Evolutionary conservation across 2,113 vertebrate genomes (phyloP).

Genomic region (Tonatia bakeri): DNA sequence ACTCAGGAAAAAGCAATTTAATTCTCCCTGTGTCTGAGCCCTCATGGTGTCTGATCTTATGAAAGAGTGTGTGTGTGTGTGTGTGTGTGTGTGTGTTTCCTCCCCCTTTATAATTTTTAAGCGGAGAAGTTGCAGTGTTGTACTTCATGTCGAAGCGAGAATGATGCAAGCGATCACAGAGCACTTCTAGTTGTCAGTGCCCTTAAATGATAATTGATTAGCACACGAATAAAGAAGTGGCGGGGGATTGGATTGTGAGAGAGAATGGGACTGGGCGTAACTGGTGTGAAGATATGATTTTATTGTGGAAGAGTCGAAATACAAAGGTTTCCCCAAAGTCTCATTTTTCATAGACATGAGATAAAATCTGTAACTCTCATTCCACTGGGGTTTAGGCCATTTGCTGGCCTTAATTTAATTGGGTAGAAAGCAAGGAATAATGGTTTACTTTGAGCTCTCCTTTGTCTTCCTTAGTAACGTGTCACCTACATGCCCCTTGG

Average conservation of each 20-base stretch:
- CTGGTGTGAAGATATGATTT: slow-evolving; percentile 60
- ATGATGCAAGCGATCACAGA: neutral
- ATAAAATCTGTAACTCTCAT: slow-evolving; percentile 53
- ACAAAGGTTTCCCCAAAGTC: slow-evolving; percentile 69
- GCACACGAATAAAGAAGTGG: slow-evolving; percentile 41
- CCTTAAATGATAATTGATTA: slow-evolving; percentile 64
- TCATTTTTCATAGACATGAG: slow-evolving; percentile 69
- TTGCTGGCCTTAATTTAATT: slow-evolving; percentile 71
- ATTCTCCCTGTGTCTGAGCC: neutral
- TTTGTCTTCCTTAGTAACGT: slow-evolving; percentile 68
- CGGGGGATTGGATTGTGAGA: slow-evolving; percentile 49
- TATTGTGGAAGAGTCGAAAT: slow-evolving; percentile 52
- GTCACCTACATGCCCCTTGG: slow-evolving; percentile 23
- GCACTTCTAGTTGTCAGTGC: slow-evolving; percentile 33
- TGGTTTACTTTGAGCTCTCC: slow-evolving; percentile 55
- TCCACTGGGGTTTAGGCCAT: slow-evolving; percentile 14
- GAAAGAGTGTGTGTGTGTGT: neutral
- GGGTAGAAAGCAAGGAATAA: slow-evolving; percentile 56
- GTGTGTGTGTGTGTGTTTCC: neutral
- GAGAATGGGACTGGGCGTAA: slow-evolving; percentile 30
- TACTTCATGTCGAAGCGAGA: slow-evolving; percentile 5
- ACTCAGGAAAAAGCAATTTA: slow-evolving; percentile 38
- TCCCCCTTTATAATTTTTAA: slow-evolving; percentile 43
- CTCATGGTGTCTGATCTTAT: slow-evolving; percentile 37
- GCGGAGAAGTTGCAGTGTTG: neutral